A percentile compares a stretch with the other conserved stretches of the same genome.
Conservation (phyloP, 1,140 invertebrate species). For the Lamellibrachia luymesi region DNA sequence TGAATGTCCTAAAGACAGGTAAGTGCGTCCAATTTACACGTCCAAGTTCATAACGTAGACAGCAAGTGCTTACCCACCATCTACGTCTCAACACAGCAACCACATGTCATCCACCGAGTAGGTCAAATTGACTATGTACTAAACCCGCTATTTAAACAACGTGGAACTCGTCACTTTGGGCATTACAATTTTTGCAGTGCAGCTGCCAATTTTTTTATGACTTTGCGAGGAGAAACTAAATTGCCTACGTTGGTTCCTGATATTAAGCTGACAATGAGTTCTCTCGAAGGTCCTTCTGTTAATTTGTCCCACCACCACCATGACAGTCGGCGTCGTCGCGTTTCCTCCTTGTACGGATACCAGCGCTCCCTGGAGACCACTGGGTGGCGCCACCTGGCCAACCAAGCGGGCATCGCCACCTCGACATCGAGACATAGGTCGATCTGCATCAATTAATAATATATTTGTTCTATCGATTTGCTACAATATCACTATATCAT, state of each 20-base stretch:
- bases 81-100: no score
- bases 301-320: background rate
- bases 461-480: background rate
- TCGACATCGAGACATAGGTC: conserved; percentile 9
- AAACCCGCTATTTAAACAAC: no score
- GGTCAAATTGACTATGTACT: no score
- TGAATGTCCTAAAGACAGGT: no score
- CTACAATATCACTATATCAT: background rate
- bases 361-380: background rate
- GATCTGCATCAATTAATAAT: conserved; percentile 12
- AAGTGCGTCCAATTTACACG: no score
- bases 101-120: no score
- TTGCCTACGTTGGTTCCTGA: background rate
- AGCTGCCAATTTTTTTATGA: no score
- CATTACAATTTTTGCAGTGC: background rate
- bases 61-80: no score
- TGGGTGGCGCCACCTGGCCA: background rate
- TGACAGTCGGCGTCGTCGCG: background rate
- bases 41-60: no score
- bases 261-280: background rate
- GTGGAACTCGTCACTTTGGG: background rate
- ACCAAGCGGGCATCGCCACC: conserved; percentile 7
- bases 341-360: background rate
- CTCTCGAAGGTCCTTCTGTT: background rate
- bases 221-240: background rate